Conservation (phyloP, 2,113 vertebrate genomes). For the Platichthys flesus region DNA sequence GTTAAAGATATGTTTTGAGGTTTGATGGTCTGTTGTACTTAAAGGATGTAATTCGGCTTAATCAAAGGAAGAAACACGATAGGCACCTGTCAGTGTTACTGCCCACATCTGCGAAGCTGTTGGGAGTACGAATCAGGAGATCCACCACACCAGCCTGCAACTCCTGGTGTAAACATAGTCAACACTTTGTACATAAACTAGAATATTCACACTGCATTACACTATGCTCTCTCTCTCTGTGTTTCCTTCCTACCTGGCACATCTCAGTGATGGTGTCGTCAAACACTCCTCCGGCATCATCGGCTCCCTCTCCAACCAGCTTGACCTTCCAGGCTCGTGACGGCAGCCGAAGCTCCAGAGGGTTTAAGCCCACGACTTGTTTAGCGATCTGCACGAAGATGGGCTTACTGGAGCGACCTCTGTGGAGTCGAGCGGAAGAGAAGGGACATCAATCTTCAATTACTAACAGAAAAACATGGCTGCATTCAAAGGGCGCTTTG, state of each 20-base stretch:
- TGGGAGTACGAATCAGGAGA: conserved; percentile 85
- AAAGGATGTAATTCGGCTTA: not conserved
- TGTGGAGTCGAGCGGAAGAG: conserved; percentile 43
- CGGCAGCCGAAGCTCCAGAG: conserved; percentile 83
- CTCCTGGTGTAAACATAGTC: conserved; percentile 71
- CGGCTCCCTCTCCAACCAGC: conserved; percentile 84
- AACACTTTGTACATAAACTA: conserved; percentile 1
- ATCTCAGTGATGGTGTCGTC: conserved; percentile 88
- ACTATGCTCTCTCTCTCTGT: not conserved
- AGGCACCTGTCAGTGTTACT: conserved; percentile 85
- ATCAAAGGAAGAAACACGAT: conserved; percentile 8
- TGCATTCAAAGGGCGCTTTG: not conserved
- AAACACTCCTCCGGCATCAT: conserved; percentile 88
- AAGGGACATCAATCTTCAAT: not conserved
- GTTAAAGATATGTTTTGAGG: not conserved
- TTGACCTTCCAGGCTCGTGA: conserved; percentile 88
- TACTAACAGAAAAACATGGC: not conserved
- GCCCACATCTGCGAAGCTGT: conserved; percentile 84
- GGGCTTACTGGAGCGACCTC: conserved; percentile 86
- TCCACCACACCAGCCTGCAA: conserved; percentile 84
- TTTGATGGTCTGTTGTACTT: not conserved
- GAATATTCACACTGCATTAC: not conserved
- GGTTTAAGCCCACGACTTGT: conserved; percentile 85
- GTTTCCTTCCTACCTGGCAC: conserved; percentile 81
- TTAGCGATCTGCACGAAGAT: conserved; percentile 87